Conservation (phyloP, 2,113 vertebrate genomes). For the Elephas maximus region DNA sequence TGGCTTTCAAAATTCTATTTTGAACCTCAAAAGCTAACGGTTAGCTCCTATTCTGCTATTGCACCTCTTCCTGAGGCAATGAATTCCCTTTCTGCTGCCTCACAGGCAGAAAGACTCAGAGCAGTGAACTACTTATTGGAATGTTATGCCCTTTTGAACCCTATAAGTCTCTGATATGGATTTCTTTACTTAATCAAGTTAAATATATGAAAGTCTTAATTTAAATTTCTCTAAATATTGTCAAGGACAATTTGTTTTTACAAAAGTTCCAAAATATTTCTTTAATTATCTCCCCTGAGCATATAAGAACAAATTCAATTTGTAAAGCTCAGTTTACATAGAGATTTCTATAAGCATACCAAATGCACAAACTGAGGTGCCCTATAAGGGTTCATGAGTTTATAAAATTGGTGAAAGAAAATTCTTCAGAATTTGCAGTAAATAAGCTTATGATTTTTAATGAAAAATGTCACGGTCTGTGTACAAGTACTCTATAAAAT, state of each 20-base stretch:
- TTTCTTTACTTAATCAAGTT: background rate
- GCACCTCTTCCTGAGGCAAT: background rate
- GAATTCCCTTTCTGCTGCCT: background rate
- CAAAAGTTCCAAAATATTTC: background rate
- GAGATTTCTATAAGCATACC: background rate
- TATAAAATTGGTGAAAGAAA: background rate
- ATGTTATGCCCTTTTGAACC: background rate
- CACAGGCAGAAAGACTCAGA: background rate
- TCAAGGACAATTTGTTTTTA: background rate
- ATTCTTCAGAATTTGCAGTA: background rate
- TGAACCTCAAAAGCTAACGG: background rate
- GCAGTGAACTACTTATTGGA: background rate
- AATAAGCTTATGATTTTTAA: background rate
- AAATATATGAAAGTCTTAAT: background rate
- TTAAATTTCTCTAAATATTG: background rate
- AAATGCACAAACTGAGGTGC: background rate
- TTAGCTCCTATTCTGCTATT: background rate
- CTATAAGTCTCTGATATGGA: background rate
- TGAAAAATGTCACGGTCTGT: background rate
- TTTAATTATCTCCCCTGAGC: background rate
- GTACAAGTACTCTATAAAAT: background rate
- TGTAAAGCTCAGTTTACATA: background rate
- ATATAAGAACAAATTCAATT: background rate
- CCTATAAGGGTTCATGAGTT: background rate
- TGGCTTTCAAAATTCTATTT: background rate